phyloP scores from a whole-genome alignment of 2,797 vertebrate genomes.

The Cryptoprocta ferox region DNA sequence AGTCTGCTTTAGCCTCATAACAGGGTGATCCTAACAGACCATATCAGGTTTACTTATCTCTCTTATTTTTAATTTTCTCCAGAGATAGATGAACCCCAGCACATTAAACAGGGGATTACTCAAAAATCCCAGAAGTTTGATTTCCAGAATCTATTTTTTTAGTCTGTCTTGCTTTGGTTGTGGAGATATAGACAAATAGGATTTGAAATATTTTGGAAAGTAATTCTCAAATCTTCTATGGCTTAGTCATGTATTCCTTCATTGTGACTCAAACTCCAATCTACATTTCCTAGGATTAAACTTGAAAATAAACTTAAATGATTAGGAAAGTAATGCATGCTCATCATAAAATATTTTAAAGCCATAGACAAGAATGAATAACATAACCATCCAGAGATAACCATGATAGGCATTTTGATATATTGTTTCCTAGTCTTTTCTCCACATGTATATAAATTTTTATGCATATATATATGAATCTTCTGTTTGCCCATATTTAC shows the following conservation, averaged over 20 bases:
- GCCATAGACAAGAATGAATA: background rate
- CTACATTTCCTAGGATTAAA: background rate
- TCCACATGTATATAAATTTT: background rate
- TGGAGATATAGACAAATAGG: background rate
- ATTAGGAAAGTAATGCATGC: constrained; percentile 11
- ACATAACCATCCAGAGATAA: background rate
- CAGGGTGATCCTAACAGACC: background rate
- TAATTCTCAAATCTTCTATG: background rate
- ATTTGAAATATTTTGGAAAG: constrained; percentile 57
- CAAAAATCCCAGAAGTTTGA: background rate
- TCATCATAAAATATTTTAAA: constrained; percentile 31
- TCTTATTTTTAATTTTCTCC: constrained; percentile 12
- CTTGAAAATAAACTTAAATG: background rate
- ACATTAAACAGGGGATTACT: background rate
- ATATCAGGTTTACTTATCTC: background rate
- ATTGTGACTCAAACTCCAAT: background rate
- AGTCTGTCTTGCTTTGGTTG: constrained; percentile 7
- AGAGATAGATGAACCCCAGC: background rate
- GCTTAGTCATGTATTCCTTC: constrained; percentile 26
- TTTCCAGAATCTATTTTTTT: constrained; percentile 22
- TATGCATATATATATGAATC: background rate
- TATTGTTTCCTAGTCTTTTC: background rate
- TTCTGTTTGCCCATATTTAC: background rate
- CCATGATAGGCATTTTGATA: background rate
- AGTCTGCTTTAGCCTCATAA: background rate